Evolutionary conservation across 2,797 vertebrate species (phyloP).

Genomic region (Monodelphis domestica): DNA sequence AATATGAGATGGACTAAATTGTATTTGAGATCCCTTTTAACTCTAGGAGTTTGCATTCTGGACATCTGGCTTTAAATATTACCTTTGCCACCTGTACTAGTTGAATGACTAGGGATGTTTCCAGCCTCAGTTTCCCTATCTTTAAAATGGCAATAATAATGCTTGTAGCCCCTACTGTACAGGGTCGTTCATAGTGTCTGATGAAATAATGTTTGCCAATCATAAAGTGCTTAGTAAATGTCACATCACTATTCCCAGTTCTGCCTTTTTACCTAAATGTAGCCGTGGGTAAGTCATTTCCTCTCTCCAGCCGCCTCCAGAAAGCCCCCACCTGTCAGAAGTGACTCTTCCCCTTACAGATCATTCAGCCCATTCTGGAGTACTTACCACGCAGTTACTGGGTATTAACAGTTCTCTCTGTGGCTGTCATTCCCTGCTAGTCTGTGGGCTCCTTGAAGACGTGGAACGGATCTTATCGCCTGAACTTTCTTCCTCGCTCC

Average conservation of each 20-base stretch:
- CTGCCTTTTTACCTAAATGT: not conserved
- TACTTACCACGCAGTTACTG: not conserved
- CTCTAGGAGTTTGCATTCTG: not conserved
- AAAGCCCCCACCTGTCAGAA: not conserved
- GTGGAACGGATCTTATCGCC: not conserved
- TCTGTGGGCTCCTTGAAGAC: not conserved
- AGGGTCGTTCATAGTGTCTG: not conserved
- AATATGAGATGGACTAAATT: not conserved
- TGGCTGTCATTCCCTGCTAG: not conserved
- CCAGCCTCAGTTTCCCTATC: not conserved
- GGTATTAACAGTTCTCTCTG: not conserved
- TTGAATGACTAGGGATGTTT: not conserved
- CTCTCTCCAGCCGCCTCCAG: not conserved
- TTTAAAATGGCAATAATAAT: not conserved
- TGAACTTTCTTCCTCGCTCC: not conserved
- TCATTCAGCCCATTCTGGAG: not conserved
- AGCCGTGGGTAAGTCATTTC: too few relatives aligned
- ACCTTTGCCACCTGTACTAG: not conserved
- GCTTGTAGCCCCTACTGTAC: not conserved
- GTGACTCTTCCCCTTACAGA: not conserved
- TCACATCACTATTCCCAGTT: not conserved
- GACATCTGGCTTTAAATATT: not conserved
- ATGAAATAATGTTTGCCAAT: not conserved
- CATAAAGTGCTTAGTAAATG: not conserved
- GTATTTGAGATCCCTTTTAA: not conserved